A percentile compares a stretch with the other conserved stretches of the same genome.
Conservation (phyloP, 2,113 vertebrate species). For the Corythaeola cristata region DNA sequence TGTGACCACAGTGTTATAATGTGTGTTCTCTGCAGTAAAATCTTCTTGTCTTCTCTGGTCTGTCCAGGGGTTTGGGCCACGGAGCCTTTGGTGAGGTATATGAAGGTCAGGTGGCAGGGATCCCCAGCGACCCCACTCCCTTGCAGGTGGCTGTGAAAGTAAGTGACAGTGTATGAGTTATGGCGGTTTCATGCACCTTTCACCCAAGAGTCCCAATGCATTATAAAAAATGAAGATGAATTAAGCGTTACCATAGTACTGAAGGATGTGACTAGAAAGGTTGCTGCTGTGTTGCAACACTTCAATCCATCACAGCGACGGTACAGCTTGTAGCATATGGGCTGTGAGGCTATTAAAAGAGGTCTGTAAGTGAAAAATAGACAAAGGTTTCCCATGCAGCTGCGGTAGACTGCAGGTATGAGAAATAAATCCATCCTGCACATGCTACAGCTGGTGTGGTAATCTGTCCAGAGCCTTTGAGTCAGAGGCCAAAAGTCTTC, state of each 20-base stretch:
- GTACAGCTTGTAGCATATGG: not conserved
- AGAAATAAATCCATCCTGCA: not conserved
- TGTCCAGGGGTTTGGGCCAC: constrained; percentile 91
- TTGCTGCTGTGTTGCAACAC: not conserved
- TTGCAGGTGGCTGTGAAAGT: constrained; percentile 99
- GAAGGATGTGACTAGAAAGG: not conserved
- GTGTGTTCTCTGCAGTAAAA: constrained; percentile 56
- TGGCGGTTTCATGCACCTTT: constrained; percentile 29
- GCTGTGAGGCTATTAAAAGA: not conserved
- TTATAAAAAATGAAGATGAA: not conserved
- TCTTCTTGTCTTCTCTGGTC: constrained; percentile 60
- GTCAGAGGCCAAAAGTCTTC: not conserved
- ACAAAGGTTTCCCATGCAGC: not conserved
- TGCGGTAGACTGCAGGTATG: not conserved
- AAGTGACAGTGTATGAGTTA: constrained; percentile 60
- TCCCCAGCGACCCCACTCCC: constrained; percentile 89
- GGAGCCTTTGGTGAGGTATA: constrained; percentile 98
- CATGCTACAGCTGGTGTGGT: not conserved
- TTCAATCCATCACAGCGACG: not conserved
- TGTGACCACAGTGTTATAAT: constrained; percentile 32
- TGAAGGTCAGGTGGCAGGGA: constrained; percentile 92
- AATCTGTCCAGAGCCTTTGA: not conserved
- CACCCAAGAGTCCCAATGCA: constrained; percentile 16
- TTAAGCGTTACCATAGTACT: not conserved
- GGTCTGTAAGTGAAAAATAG: not conserved